Base-by-base conservation (phyloP, 2,113 vertebrate genomes). In the Trachemys scripta region DNA sequence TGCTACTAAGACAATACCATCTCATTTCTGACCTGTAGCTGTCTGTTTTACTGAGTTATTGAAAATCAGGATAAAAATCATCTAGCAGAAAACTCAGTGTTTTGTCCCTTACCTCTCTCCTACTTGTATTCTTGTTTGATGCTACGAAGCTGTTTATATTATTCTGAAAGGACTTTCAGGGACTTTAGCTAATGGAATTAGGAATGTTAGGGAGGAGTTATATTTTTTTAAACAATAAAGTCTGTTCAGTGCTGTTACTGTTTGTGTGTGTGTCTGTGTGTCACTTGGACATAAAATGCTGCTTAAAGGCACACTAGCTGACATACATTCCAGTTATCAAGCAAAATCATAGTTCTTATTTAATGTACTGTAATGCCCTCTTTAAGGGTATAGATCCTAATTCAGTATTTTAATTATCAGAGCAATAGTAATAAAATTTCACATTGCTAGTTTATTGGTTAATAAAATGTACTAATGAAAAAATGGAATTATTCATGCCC, bases 11-110 rank as follows among this genome's bases (percentile, higher is more conserved):
- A 69, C 25, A 84, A 31, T 90, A 45, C n/a, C 20, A 11, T 29
- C 78, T 84, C 53, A 11, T 49, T 80, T 81, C 84, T 94, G 38
- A 93, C 76, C 81, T 75, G 76, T 24, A 76, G 42, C 24, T 82
- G 65, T 42, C 89, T 53, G 35, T 78, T 86, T 59, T 72, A 56
- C 45, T 78, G 38, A 92, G 45, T 72, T 88, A n/a, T 0, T 78
- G 83, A 95, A 92, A 93, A 84, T 86, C 45, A 47, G 42, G 35
- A 56, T 3, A 88, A 96, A 72, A 94, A 90, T 53, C 72, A 92
- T 88, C 49, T 20, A 80, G 69, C 4, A 80, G 72, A 38, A 90
- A 72, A 89, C 29, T 4, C 53, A 92, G n/a, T 27, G 54, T 85
- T 38, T 69, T 92, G 27, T 49, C 92, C 78, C 76, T 88, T 95